Evolutionary conservation across 2,797 vertebrate genomes (phyloP).

Genomic region (Huso huso): DNA sequence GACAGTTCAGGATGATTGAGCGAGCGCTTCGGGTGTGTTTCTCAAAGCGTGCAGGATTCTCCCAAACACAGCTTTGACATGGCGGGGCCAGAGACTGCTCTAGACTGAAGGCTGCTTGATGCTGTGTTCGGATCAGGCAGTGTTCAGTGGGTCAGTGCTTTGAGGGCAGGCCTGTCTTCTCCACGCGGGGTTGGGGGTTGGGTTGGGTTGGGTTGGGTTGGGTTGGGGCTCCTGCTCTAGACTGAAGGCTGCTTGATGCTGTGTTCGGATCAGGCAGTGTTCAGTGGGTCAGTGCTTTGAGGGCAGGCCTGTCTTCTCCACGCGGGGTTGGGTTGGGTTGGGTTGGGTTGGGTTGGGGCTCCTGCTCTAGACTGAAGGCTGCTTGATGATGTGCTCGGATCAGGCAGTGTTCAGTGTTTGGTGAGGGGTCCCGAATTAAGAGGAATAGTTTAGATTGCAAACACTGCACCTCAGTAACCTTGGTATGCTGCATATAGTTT

Average conservation of each 20-base stretch:
- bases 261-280: too few species aligned
- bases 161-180: not conserved
- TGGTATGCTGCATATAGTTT: slow-evolving; percentile 83
- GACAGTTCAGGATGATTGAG: not conserved
- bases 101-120: slow-evolving; percentile 25
- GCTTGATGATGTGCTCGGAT: too few species aligned
- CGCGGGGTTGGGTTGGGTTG: too few species aligned
- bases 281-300: too few species aligned
- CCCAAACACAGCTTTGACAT: not conserved
- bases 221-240: too few species aligned
- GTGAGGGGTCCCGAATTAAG: slow-evolving; percentile 55
- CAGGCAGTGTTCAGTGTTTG: too few species aligned
- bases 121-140: slow-evolving; percentile 32
- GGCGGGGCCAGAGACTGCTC: not conserved
- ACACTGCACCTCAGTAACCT: slow-evolving; percentile 87
- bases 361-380: too few species aligned
- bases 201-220: too few species aligned
- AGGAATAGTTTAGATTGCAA: slow-evolving; percentile 62
- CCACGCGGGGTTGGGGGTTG: too few species aligned
- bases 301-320: too few species aligned
- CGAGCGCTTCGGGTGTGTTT: not conserved
- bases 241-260: too few species aligned
- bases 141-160: slow-evolving; percentile 14
- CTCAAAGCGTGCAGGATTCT: not conserved
- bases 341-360: too few species aligned